Percentiles rank a stretch among this genome's conserved stretches.
Conservation (phyloP, 1,140 invertebrate genomes). For the Daktulosphaira vitifoliae region DNA sequence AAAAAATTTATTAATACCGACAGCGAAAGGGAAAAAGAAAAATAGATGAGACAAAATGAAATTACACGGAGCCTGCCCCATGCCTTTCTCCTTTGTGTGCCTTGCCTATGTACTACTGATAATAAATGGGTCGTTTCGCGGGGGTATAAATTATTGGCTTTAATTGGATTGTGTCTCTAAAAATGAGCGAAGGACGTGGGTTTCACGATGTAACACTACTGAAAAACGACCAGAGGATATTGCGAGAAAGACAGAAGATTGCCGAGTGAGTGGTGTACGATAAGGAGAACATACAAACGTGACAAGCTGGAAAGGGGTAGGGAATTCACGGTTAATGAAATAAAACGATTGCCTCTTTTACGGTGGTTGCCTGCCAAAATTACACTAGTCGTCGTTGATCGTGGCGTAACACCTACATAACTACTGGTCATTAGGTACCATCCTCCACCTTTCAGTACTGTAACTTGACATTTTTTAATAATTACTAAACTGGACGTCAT, state of each 20-base stretch:
- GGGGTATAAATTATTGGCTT: constrained; percentile 11
- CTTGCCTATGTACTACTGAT: not conserved
- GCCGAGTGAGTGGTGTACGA: not conserved
- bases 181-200: not conserved
- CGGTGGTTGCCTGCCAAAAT: not conserved
- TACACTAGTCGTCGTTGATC: not conserved
- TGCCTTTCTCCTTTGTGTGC: not conserved
- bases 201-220: too few relatives aligned
- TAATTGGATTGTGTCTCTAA: constrained; percentile 7
- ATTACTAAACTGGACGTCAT: too few relatives aligned
- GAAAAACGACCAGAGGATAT: too few relatives aligned
- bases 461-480: too few relatives aligned
- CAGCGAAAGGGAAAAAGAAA: too few relatives aligned
- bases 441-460: too few relatives aligned
- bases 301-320: not conserved
- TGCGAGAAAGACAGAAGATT: not conserved
- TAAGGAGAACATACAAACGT: not conserved
- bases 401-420: too few relatives aligned
- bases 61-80: not conserved
- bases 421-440: too few relatives aligned
- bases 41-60: not conserved
- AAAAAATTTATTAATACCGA: too few relatives aligned
- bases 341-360: constrained; percentile 17
- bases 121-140: constrained; percentile 11
- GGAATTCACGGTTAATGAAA: not conserved